These are phyloP conservation scores for Ricordea florida DNA, from an alignment of 92 coral and sea anemone genomes.

Conservation along the genomic window DNA sequence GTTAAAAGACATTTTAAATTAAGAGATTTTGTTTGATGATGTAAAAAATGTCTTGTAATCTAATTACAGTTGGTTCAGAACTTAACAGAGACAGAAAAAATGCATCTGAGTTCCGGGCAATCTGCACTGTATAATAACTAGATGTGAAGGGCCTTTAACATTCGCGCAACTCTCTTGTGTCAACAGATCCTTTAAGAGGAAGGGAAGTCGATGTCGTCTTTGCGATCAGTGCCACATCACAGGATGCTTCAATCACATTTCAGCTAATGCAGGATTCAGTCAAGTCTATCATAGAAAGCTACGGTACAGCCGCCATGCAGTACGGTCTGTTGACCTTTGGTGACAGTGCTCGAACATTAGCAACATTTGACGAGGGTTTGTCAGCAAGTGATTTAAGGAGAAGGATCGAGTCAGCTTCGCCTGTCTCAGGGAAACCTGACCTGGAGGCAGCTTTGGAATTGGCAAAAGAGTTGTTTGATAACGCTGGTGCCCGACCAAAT, in stretches of 20 bases:
- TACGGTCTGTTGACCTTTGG: slow-evolving; percentile 68
- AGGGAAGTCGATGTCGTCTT: slow-evolving; percentile 66
- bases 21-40: too few species aligned
- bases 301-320: slow-evolving; percentile 57
- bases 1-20: too few species aligned
- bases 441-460: slow-evolving; percentile 62
- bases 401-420: background rate
- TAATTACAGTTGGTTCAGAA: too few species aligned
- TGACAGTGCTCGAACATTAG: slow-evolving; percentile 16
- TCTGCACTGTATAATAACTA: too few species aligned
- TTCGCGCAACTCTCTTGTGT: too few species aligned
- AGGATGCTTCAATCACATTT: slow-evolving; percentile 44
- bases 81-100: too few species aligned
- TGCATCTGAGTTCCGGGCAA: too few species aligned
- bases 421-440: slow-evolving; percentile 57
- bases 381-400: slow-evolving; percentile 19
- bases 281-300: slow-evolving; percentile 67
- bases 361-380: slow-evolving; percentile 26
- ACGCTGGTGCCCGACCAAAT: slow-evolving; percentile 50
- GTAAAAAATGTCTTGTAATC: too few species aligned
- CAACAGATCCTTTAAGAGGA: slow-evolving; percentile 55
- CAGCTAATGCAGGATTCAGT: slow-evolving; percentile 62
- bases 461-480: slow-evolving; percentile 62
- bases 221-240: slow-evolving; percentile 65
- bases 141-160: too few species aligned